Evolutionary conservation across 1,140 invertebrate species (phyloP), one percentile per base, ranked within the genome.

Genomic region (Anastatus disparis): DNA sequence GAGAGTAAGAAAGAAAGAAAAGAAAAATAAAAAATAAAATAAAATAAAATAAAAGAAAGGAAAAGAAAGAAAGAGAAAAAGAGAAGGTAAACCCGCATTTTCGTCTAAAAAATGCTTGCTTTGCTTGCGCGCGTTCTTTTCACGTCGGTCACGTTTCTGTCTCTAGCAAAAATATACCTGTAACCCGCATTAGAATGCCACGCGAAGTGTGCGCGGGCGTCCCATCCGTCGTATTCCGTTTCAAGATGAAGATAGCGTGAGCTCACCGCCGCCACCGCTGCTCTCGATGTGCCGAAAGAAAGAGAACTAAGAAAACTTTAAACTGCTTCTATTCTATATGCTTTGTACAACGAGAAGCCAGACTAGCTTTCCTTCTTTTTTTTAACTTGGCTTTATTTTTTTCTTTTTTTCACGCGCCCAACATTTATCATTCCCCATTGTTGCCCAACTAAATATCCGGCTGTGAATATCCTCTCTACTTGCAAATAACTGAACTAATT

Each of bases 231-330:
- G 79, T 83, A 84, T 84, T 82, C 78, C 77, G 75, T 84, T 84
- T 84, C 82, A 84, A 84, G 83, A 84, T 84, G 82, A 77, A 84
- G 83, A 84, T 84, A 83, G 78, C 73, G 66, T 61, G 44, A 62
- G 67, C 56, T 10, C 48, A 52, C 68, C 22, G 46, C n/a, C n/a
- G n/a, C n/a, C n/a, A n/a, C n/a, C 22, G 50, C 70, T 75, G 62
- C 73, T 69, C 70, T 77, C 50, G 50, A 6, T 24, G 48, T 24
- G 71, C 67, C 62, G 76, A 20, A 48, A 20, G 17, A n/a, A 20
- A 20, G 13, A 12, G 13, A 15, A 24, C 50, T 24, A n/a, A 35
- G 29, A 55, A 35, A 35, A 35, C 9, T 26, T 55, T 35, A 31
- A 27, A 55, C 15, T 27, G 4, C 31, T 31, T 55, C n/a, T 31